phyloP scores from a whole-genome alignment of 2,888 invertebrate genomes.

The Agelastica alni region DNA sequence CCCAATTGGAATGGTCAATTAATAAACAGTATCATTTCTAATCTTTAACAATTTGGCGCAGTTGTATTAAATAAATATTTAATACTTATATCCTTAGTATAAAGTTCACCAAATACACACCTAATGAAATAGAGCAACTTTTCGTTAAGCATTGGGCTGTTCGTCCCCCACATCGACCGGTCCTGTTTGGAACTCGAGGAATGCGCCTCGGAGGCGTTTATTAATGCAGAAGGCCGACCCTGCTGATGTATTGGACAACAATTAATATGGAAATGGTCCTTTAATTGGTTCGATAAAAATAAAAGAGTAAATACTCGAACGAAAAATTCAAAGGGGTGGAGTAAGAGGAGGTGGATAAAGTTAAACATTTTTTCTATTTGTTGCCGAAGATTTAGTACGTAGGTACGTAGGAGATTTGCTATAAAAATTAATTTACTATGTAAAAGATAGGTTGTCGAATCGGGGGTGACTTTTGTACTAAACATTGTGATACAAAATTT shows the following conservation, averaged over 20 bases:
- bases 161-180: too few species aligned
- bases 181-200: constrained; percentile 26
- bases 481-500: too few species aligned
- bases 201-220: constrained; percentile 28
- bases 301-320: constrained; percentile 21
- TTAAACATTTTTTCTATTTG: not conserved
- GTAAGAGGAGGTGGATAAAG: not conserved
- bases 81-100: too few species aligned
- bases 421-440: not conserved
- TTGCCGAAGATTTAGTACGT: constrained; percentile 2
- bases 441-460: too few species aligned
- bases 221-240: constrained; percentile 24
- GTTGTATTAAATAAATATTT: too few species aligned
- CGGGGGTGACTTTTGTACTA: too few species aligned
- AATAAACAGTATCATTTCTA: too few species aligned
- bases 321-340: constrained; percentile 9
- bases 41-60: too few species aligned
- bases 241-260: constrained; percentile 31
- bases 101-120: too few species aligned
- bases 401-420: not conserved
- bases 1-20: too few species aligned
- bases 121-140: too few species aligned
- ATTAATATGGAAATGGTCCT: constrained; percentile 30
- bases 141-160: too few species aligned
- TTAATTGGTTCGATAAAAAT: constrained; percentile 29